These are phyloP conservation scores for Bruchidius siliquastri DNA, from an alignment of 2,888 invertebrate species.

Conservation along the genomic window DNA sequence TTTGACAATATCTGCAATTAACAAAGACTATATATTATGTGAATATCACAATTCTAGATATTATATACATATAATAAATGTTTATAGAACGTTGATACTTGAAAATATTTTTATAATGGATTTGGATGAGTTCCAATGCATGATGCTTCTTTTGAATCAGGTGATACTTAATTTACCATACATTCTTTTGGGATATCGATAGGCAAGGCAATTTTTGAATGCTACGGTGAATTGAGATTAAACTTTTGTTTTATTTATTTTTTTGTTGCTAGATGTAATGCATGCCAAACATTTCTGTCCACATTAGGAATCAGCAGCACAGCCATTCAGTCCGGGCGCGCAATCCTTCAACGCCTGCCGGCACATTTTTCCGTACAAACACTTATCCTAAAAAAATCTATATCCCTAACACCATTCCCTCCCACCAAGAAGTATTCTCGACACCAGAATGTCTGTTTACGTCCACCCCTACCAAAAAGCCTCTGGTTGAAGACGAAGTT, in stretches of 20 bases:
- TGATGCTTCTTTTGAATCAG: not conserved
- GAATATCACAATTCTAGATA: too few relatives aligned
- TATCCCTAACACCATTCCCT: slow-evolving; percentile 32
- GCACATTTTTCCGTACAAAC: slow-evolving; percentile 29
- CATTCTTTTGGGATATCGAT: not conserved
- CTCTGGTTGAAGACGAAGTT: slow-evolving; percentile 8
- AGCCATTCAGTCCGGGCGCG: not conserved
- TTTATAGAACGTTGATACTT: too few relatives aligned
- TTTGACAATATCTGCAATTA: too few relatives aligned
- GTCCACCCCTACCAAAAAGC: slow-evolving; percentile 19
- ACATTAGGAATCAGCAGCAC: not conserved
- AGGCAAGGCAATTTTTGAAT: not conserved
- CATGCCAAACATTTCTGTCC: not conserved
- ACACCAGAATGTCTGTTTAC: slow-evolving; percentile 22
- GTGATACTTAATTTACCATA: not conserved
- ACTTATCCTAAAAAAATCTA: slow-evolving; percentile 35
- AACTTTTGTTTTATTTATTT: not conserved
- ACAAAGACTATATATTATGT: too few relatives aligned
- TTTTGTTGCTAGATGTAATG: not conserved
- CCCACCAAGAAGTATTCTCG: slow-evolving; percentile 20
- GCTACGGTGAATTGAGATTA: not conserved
- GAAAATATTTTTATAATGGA: slow-evolving; percentile 1
- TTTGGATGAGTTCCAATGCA: not conserved
- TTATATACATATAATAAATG: too few relatives aligned
- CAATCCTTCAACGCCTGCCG: not conserved